Evolutionary conservation across 2,888 invertebrate genomes (phyloP).

Genomic region (Pachliopta kotzebuea): DNA sequence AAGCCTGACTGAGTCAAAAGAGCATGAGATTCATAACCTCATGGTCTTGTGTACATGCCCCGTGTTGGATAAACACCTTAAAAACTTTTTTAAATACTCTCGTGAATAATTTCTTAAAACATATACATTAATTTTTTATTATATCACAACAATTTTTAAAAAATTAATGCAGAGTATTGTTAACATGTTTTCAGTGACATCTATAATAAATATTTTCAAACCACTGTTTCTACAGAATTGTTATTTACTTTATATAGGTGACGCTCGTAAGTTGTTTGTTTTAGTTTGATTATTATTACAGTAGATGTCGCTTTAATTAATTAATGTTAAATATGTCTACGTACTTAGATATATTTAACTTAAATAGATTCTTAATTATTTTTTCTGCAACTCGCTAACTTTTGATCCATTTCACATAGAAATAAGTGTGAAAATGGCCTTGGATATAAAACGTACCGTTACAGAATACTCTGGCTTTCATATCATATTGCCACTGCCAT

Average conservation of each 20-base stretch:
- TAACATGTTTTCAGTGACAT: background rate
- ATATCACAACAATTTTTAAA: too few relatives aligned
- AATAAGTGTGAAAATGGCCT: too few relatives aligned
- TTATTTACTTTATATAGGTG: background rate
- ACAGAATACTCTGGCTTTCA: too few relatives aligned
- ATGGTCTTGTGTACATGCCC: constrained; percentile 84
- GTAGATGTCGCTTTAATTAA: background rate
- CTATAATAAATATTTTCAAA: background rate
- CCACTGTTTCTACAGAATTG: background rate
- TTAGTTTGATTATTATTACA: background rate
- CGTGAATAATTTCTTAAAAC: background rate
- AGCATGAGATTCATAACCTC: constrained; percentile 84
- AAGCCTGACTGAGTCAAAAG: constrained; percentile 80
- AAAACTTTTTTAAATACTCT: background rate
- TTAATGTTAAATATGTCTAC: too few relatives aligned
- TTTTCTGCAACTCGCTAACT: too few relatives aligned
- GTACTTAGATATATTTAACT: too few relatives aligned
- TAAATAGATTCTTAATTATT: too few relatives aligned
- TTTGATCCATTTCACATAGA: too few relatives aligned
- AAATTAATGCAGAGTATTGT: too few relatives aligned
- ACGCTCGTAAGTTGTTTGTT: background rate
- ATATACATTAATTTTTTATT: background rate
- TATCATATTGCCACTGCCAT: too few relatives aligned
- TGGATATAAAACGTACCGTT: too few relatives aligned
- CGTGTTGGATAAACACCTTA: constrained; percentile 77